Base-by-base conservation (phyloP, 2,888 invertebrate species). In the Peribatodes rhomboidaria region DNA sequence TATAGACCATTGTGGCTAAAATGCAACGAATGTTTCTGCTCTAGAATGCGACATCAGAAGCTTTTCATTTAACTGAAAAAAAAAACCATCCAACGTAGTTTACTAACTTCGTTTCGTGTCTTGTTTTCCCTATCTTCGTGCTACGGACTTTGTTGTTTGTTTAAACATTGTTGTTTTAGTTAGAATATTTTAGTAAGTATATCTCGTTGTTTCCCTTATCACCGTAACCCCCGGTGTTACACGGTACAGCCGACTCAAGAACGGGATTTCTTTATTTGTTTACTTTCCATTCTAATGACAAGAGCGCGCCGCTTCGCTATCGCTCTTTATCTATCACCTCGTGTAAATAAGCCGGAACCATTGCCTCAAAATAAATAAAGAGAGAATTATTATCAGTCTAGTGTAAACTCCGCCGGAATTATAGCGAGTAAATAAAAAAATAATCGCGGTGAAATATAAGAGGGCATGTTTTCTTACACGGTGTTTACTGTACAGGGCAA, bases 251-350 rank as follows among this genome's bases (percentile, higher is more conserved):
- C 77, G 79, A 71, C 74, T 81, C 78, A 72, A 81, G 77, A 82
- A 80, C 79, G 79, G 80, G 83, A 85, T 84, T 79, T 85, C 75
- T 82, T 76, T 88, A 85, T 88, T 88, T 89, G 84, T 88, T 88
- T 85, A 82, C 82, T 84, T 86, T 86, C 83, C 83, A 86, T 84
- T 82, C 80, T 81, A 77, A 79, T 82, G 86, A 87, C 88, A 87
- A 88, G 86, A 88, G 82, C 78, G 82, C 88, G 49, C 65, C 88
- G 87, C 87, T 80, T 74, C 78, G 78, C 82, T 88, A 87, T 88
- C 89, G 85, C 84, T 76, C 83, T 89, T 88, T 89, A 88, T 89
- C 88, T 89, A 87, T 88, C 86, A 89, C 86, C 85, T 83, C 83
- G 85, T 85, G 81, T 90, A 88, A 86, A 88, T 85, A 88, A 82